Percentiles rank a stretch among this genome's conserved stretches.
Conservation (phyloP, 2,113 vertebrate species). For the Vulpes lagopus region DNA sequence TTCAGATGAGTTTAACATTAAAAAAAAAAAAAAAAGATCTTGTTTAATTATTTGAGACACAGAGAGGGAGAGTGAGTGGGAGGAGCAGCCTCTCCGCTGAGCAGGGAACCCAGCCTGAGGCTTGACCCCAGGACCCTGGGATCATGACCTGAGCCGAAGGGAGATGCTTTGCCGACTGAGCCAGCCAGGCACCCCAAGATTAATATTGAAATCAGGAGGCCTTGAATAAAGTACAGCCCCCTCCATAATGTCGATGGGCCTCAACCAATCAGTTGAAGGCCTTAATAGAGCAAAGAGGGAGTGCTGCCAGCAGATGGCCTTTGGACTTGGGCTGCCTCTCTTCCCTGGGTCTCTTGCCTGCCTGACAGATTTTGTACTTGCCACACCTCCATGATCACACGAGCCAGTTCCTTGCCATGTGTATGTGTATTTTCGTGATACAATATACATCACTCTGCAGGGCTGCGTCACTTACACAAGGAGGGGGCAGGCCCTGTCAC, state of each 20-base stretch:
- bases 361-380: background rate
- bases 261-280: background rate
- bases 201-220: background rate
- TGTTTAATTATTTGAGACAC: too few relatives aligned
- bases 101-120: too few relatives aligned
- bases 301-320: background rate
- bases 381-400: background rate
- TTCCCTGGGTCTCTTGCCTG: background rate
- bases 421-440: background rate
- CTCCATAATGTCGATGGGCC: background rate
- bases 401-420: background rate
- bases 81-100: too few relatives aligned
- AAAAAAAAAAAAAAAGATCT: too few relatives aligned
- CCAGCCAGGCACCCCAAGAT: background rate
- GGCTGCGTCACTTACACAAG: background rate
- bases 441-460: background rate
- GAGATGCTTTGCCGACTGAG: background rate
- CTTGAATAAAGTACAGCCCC: background rate
- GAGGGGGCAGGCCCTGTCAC: background rate
- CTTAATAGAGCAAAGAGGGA: background rate
- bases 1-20: background rate
- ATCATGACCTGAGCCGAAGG: background rate
- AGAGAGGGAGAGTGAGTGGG: too few relatives aligned
- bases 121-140: background rate
- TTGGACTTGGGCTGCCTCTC: background rate